Evolutionary conservation across 2,113 vertebrate genomes (phyloP).

Genomic region (Ctenodactylus gundi): DNA sequence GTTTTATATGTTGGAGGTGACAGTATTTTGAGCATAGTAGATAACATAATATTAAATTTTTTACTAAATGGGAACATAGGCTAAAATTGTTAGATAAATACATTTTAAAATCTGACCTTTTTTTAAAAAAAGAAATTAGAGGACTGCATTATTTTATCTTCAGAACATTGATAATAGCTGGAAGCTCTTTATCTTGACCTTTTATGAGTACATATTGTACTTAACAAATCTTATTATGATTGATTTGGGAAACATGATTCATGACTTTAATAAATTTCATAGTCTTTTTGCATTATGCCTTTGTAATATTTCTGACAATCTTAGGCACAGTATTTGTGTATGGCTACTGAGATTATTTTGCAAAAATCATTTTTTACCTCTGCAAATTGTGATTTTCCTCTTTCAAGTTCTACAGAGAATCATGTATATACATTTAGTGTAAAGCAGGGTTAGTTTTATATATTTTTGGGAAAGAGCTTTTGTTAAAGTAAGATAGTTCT

Average conservation of each 20-base stretch:
- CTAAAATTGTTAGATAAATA: no score
- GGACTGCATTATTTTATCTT: not conserved
- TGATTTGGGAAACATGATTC: not conserved
- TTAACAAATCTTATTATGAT: not conserved
- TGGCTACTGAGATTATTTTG: not conserved
- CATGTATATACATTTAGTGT: not conserved
- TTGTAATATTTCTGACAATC: not conserved
- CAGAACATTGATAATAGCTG: not conserved
- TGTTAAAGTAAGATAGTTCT: not conserved
- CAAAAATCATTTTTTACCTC: not conserved
- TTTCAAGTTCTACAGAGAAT: not conserved
- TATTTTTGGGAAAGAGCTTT: not conserved
- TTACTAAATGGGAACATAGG: no score
- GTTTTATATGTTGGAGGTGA: not conserved
- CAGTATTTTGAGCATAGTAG: not conserved
- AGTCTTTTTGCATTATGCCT: not conserved
- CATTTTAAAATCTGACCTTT: no score
- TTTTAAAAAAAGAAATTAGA: no score
- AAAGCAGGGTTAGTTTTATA: not conserved
- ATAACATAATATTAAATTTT: no score
- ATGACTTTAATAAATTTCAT: not conserved
- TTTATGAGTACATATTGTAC: not conserved
- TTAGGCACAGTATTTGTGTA: not conserved
- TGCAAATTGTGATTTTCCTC: slow-evolving; percentile 12
- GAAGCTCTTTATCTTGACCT: not conserved